These are phyloP conservation scores for Hydroisotoma schaefferi DNA, from an alignment of 2,888 invertebrate species.

Conservation along the genomic window DNA sequence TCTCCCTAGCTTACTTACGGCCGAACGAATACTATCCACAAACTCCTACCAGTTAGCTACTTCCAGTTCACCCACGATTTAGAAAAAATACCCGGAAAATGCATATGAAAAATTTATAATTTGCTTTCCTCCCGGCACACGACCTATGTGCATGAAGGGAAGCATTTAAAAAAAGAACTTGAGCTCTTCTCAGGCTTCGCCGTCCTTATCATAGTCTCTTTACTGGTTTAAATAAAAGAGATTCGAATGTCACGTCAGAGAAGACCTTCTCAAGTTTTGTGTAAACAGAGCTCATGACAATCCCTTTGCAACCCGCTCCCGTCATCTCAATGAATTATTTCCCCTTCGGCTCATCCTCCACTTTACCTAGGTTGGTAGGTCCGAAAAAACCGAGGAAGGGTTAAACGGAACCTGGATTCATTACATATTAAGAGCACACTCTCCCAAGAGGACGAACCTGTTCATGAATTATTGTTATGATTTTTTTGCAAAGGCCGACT, in stretches of 20 bases:
- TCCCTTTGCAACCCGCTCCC: slow-evolving; percentile 3
- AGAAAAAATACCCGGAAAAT: slow-evolving; percentile 15
- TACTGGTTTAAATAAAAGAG: background rate
- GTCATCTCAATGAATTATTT: slow-evolving; percentile 8
- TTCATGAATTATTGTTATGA: background rate
- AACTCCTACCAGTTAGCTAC: too few species aligned
- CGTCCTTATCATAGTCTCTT: too few species aligned
- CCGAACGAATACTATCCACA: too few species aligned
- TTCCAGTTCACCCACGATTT: slow-evolving; percentile 4
- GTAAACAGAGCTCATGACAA: slow-evolving; percentile 15
- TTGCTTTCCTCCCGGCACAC: slow-evolving; percentile 7
- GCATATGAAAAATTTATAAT: slow-evolving; percentile 15
- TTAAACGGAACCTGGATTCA: background rate
- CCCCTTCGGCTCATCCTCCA: slow-evolving; percentile 3
- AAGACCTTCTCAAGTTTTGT: slow-evolving; percentile 19
- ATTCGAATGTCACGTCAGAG: background rate
- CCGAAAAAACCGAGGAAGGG: background rate
- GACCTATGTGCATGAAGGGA: slow-evolving; percentile 1
- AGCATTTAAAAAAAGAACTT: slow-evolving; percentile 15
- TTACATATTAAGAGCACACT: background rate
- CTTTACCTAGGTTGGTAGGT: background rate
- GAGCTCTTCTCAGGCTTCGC: slow-evolving; percentile 1
- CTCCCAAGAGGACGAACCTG: background rate
- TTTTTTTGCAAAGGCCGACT: background rate
- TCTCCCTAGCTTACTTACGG: background rate